Conservation (phyloP, 2,888 invertebrate genomes). For the Nemapogon koenigi region DNA sequence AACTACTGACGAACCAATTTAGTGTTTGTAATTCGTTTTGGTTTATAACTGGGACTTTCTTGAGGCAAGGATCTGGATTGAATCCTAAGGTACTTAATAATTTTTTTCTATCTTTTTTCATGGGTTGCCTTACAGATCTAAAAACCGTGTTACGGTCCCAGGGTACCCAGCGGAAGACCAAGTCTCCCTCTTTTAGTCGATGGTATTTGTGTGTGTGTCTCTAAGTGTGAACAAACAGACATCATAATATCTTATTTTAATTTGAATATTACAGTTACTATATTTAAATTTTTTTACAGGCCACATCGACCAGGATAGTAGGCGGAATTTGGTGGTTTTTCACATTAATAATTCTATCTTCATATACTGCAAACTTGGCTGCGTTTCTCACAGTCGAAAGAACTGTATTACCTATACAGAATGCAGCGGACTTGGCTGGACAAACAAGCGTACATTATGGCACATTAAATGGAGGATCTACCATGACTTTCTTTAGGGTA, state of each 20-base stretch:
- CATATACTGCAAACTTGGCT: constrained; percentile 97
- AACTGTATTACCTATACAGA: constrained; percentile 94
- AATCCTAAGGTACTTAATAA: constrained; percentile 83
- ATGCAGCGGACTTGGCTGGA: constrained; percentile 92
- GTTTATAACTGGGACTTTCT: constrained; percentile 94
- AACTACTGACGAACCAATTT: constrained; percentile 94
- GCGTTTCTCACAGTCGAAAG: constrained; percentile 98
- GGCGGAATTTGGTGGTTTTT: constrained; percentile 99
- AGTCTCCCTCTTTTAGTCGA: no score
- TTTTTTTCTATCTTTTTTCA: no score
- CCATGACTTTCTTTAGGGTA: constrained; percentile 97
- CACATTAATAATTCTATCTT: constrained; percentile 96
- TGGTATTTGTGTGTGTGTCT: no score
- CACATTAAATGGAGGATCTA: constrained; percentile 91
- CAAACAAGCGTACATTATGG: constrained; percentile 95
- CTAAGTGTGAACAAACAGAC: no score
- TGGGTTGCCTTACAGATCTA: no score
- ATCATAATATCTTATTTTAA: no score
- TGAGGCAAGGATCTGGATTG: constrained; percentile 91
- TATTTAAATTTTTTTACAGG: no score
- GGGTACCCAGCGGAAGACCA: no score
- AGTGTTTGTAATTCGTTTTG: constrained; percentile 95
- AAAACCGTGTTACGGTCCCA: no score
- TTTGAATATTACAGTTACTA: no score
- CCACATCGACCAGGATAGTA: constrained; percentile 92